Conservation (phyloP, 2,888 invertebrate species). For the Invenusta paracnida region DNA sequence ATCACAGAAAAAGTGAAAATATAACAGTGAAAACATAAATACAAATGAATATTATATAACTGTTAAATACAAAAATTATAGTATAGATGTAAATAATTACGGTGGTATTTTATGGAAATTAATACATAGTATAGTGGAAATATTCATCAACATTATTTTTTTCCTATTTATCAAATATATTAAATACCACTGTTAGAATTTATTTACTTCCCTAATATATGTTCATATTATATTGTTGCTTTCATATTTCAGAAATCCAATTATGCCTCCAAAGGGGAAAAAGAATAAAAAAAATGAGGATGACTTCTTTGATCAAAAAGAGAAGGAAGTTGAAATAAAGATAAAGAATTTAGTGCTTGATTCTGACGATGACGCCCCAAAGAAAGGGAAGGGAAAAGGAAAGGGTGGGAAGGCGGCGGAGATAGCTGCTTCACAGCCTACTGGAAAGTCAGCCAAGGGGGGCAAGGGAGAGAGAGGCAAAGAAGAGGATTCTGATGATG, state of each 20-base stretch:
- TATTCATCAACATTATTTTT: not conserved
- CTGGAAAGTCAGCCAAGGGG: not conserved
- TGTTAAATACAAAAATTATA: no score
- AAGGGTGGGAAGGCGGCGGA: not conserved
- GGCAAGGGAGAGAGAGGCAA: not conserved
- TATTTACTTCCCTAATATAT: not conserved
- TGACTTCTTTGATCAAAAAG: constrained; percentile 29
- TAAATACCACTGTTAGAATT: no score
- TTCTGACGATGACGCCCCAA: no score
- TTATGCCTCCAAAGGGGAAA: constrained; percentile 34
- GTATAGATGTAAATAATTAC: no score
- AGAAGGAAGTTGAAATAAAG: not conserved
- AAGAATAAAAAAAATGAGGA: constrained; percentile 8
- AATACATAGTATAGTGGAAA: no score
- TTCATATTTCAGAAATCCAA: not conserved
- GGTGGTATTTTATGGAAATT: no score
- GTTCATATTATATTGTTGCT: no score
- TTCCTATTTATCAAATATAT: not conserved
- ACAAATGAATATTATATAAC: no score
- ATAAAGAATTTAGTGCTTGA: not conserved
- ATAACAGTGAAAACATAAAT: no score
- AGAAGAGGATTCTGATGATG: not conserved
- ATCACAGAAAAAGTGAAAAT: no score
- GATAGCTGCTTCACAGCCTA: not conserved
- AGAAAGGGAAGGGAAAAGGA: not conserved